phyloP scores from a whole-genome alignment of 2,888 invertebrate genomes.

The Tribolium freemani region DNA sequence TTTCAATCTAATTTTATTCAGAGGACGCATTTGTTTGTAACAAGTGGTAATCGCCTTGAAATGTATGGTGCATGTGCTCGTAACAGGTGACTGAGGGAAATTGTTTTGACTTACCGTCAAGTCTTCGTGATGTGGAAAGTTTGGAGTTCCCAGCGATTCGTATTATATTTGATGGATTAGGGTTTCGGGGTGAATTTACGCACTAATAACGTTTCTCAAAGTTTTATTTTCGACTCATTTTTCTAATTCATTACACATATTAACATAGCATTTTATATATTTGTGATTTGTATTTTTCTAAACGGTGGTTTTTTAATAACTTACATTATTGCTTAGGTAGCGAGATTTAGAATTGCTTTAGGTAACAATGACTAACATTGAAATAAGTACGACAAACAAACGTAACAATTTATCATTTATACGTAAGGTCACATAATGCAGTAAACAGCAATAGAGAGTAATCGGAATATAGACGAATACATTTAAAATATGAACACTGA shows the following conservation, averaged over 20 bases:
- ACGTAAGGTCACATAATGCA: constrained; percentile 17
- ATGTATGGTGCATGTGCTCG: background rate
- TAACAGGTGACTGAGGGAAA: constrained; percentile 2
- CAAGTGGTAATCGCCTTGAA: background rate
- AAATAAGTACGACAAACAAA: constrained; percentile 39
- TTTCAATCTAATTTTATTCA: constrained; percentile 11
- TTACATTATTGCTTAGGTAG: constrained; percentile 49
- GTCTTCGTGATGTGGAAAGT: background rate
- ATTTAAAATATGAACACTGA: constrained; percentile 33
- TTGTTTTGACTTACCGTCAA: constrained; percentile 4
- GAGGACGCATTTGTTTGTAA: constrained; percentile 3
- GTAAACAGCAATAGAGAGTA: constrained; percentile 26
- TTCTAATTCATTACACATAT: constrained; percentile 45
- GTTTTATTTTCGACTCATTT: constrained; percentile 42
- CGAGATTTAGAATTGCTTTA: constrained; percentile 51
- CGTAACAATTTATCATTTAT: constrained; percentile 27
- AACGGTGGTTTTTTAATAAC: constrained; percentile 39
- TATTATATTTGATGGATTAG: constrained; percentile 14
- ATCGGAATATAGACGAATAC: background rate
- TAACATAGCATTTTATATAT: constrained; percentile 46
- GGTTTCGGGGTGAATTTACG: background rate
- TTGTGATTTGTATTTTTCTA: constrained; percentile 44
- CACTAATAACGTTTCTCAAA: constrained; percentile 27
- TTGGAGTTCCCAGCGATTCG: background rate
- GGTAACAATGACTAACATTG: constrained; percentile 40